phyloP scores from a whole-genome alignment of 2,888 invertebrate species.

The Palloptera scutellata region DNA sequence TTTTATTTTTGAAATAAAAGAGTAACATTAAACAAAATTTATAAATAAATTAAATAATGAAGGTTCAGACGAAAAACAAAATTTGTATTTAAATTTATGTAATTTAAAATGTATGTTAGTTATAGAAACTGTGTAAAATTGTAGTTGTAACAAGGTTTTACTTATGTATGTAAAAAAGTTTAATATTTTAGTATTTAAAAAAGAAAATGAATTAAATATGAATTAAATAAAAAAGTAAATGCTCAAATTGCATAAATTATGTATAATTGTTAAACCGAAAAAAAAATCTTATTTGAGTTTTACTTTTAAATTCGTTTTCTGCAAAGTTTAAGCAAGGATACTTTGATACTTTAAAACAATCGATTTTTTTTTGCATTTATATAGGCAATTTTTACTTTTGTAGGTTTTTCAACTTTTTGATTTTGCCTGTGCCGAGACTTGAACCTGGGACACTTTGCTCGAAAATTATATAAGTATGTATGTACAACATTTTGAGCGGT shows the following conservation, averaged over 20 bases:
- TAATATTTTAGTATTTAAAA: conserved; percentile 4
- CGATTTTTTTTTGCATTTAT: too few species aligned
- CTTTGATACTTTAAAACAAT: too few species aligned
- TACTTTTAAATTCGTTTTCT: too few species aligned
- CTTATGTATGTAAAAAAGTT: background rate
- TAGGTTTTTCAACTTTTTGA: too few species aligned
- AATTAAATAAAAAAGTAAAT: conserved; percentile 31
- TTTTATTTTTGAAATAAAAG: conserved; percentile 38
- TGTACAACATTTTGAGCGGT: too few species aligned
- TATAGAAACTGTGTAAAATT: conserved; percentile 13
- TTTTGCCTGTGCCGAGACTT: too few species aligned
- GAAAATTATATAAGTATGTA: too few species aligned
- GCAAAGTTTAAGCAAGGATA: too few species aligned
- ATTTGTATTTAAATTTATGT: conserved; percentile 31
- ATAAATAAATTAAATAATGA: conserved; percentile 20
- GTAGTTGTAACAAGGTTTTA: background rate
- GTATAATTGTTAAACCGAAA: conserved; percentile 22
- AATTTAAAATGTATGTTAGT: conserved; percentile 3
- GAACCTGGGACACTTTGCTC: too few species aligned
- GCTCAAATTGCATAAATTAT: conserved; percentile 32
- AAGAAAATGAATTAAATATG: background rate
- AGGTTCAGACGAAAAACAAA: conserved; percentile 32
- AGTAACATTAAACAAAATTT: conserved; percentile 15
- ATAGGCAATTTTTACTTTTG: too few species aligned
- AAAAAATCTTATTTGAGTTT: background rate